Evolutionary conservation across 2,113 vertebrate genomes (phyloP), one percentile per base, ranked within the genome.

Genomic region (Paratilapia polleni): DNA sequence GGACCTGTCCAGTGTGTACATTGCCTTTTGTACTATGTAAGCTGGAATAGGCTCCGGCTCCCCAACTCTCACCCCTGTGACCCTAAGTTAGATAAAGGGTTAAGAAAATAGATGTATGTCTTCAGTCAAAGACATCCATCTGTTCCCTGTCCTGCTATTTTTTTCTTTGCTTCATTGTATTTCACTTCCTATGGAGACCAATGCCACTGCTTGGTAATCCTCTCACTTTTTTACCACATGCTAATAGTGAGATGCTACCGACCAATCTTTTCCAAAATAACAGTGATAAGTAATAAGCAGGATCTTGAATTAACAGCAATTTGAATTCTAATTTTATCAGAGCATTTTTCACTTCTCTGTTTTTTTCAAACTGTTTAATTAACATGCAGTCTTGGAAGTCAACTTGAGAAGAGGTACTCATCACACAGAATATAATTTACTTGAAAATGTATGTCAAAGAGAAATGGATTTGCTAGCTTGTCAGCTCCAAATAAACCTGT

Each of bases 251-350:
- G 43, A 52, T 31, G 43, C 43, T 52, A 20, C 17, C 15, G 52
- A 31, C 17, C 43, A 52, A 13, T 73, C 26, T 73, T 20, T 24
- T 73, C 43, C 49, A 31, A 52, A 73, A 49, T n/a, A 73, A 52
- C 66, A 73, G 13, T 73, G 66, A 73, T 73, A 47, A 26, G 66
- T 47, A 70, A 52, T 70, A 70, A 52, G 49, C 43, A 73, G 20
- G 17, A 24, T 73, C 43, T 36, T 52, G 17, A 73, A 3, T 52
- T 73, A 49, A 52, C 17, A 52, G 43, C 1, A 0, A 20, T 26
- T 31, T 70, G 19, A 70, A 70, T 49, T 49, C 43, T 49, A 4
- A 70, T 49, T 49, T 49, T 22, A 70, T 43, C 43, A 19, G 24
- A 70, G 3, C 66, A 52, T 70, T 70, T 70, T 70, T 70, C 66